Conservation (phyloP, 2,113 vertebrate species). For the Propithecus coquereli region DNA sequence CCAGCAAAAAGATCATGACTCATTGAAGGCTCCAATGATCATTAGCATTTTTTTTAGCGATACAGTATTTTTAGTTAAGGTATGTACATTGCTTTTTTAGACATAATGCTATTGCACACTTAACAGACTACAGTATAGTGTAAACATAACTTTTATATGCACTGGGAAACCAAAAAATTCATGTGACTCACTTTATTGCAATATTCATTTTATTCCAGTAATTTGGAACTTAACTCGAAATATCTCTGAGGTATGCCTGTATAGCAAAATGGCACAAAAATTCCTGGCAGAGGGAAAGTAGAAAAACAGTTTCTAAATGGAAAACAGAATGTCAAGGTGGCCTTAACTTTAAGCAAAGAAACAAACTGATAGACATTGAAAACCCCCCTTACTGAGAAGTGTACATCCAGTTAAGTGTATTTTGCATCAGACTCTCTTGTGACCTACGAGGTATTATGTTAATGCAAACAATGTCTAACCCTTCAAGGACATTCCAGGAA, state of each 20-base stretch:
- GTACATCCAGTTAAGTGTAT: background rate
- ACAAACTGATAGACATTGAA: background rate
- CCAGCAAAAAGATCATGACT: background rate
- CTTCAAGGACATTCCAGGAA: constrained; percentile 15
- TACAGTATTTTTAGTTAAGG: background rate
- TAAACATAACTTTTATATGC: background rate
- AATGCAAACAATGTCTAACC: background rate
- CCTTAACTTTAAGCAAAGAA: constrained; percentile 7
- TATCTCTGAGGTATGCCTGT: background rate
- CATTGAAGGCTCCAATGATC: background rate
- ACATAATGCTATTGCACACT: background rate
- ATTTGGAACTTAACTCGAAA: background rate
- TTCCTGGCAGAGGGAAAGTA: background rate
- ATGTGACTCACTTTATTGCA: background rate
- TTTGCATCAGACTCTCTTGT: background rate
- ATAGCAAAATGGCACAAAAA: background rate
- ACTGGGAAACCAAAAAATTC: background rate
- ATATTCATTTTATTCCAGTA: background rate
- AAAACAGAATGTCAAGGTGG: background rate
- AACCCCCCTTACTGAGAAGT: background rate
- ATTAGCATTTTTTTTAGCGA: background rate
- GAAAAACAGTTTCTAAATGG: background rate
- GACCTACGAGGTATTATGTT: background rate
- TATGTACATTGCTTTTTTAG: background rate
- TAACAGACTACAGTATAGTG: background rate